Evolutionary conservation across 2,797 vertebrate genomes (phyloP).

Genomic region (Cuniculus paca): DNA sequence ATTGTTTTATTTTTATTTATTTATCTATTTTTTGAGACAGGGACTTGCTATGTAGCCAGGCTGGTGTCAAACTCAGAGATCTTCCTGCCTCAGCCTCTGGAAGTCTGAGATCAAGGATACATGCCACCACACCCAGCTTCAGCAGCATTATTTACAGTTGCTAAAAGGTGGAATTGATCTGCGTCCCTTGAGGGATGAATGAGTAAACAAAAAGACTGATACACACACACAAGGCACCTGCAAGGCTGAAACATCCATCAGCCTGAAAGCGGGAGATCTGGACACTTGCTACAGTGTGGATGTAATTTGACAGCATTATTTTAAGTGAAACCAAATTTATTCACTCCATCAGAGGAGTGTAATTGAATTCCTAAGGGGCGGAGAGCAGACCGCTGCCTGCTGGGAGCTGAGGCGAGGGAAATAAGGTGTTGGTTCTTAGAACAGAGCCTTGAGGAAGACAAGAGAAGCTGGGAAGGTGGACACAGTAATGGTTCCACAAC

Average conservation of each 20-base stretch:
- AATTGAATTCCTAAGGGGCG: not conserved
- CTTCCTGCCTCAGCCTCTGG: not conserved
- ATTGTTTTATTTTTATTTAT: no score
- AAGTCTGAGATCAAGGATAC: not conserved
- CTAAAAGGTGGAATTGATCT: not conserved
- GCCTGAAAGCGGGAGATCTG: not conserved
- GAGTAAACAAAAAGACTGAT: not conserved
- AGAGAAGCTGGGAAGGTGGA: not conserved
- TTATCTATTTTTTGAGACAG: not conserved
- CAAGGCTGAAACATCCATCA: not conserved
- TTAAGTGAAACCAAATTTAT: not conserved
- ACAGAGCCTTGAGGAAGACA: not conserved
- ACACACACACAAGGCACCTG: not conserved
- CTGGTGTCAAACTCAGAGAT: not conserved
- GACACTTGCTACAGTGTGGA: not conserved
- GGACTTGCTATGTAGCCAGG: not conserved
- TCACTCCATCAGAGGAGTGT: not conserved
- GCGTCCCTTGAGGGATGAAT: not conserved
- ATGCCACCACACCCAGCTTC: not conserved
- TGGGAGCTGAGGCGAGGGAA: not conserved
- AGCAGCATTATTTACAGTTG: not conserved
- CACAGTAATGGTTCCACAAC: not conserved
- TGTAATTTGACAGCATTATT: not conserved
- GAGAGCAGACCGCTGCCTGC: not conserved
- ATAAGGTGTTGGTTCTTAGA: not conserved